These are phyloP conservation scores for Glyphotaelius pellucidus DNA, from an alignment of 2,888 invertebrate species.

Conservation along the genomic window DNA sequence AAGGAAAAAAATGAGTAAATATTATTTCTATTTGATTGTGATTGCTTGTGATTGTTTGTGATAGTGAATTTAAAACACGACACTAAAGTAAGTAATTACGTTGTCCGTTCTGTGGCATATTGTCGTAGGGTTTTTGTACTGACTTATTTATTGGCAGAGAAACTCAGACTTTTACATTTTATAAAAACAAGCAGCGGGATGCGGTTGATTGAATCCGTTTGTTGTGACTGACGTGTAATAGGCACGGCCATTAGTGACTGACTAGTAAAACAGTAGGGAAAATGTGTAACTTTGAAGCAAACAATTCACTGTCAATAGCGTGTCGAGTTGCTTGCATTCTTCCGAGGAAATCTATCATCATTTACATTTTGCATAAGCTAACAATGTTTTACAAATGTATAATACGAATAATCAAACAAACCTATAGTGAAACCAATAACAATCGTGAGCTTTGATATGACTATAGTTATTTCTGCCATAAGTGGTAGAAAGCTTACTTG, in stretches of 20 bases:
- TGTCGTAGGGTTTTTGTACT: not conserved
- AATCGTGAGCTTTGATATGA: not conserved
- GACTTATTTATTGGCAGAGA: not conserved
- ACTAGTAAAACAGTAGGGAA: not conserved
- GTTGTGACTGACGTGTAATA: not conserved
- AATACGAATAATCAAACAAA: not conserved
- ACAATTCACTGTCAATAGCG: conserved; percentile 60
- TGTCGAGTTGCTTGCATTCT: conserved; percentile 20
- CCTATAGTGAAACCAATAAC: not conserved
- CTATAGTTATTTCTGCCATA: not conserved
- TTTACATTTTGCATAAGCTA: not conserved
- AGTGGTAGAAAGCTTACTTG: not conserved
- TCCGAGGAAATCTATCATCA: not conserved
- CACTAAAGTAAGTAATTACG: not conserved
- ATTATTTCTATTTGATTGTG: too few relatives aligned
- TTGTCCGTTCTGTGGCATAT: not conserved
- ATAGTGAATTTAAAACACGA: not conserved
- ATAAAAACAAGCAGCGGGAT: not conserved
- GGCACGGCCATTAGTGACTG: not conserved
- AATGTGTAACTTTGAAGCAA: conserved; percentile 19
- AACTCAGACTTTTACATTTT: conserved; percentile 8
- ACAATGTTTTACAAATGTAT: not conserved
- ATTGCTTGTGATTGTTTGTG: not conserved
- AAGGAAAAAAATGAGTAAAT: not conserved
- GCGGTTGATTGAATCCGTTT: conserved; percentile 17